phyloP scores from a whole-genome alignment of 2,113 vertebrate species.

The Tragelaphus strepsiceros region DNA sequence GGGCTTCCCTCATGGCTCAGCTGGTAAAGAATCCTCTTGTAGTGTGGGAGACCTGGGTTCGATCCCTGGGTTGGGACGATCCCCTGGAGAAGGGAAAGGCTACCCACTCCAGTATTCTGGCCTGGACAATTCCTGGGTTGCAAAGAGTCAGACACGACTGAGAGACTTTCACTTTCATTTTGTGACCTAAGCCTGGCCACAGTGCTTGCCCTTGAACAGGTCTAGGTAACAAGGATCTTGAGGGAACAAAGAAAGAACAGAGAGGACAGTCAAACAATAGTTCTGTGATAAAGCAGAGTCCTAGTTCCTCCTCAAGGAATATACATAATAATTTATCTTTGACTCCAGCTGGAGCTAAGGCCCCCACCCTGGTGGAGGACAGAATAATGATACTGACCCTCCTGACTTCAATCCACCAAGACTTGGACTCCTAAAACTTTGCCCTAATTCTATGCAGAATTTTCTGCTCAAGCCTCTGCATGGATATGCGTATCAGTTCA shows the following conservation, averaged over 20 bases:
- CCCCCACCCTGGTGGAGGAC: neutral
- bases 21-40: no score
- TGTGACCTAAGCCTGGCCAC: neutral
- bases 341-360: neutral
- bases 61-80: neutral
- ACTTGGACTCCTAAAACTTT: neutral
- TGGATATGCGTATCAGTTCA: neutral
- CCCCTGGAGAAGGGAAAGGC: neutral
- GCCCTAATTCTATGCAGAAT: neutral
- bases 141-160: neutral
- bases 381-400: neutral
- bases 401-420: neutral
- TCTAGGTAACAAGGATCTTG: neutral
- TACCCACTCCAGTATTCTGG: neutral
- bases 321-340: neutral
- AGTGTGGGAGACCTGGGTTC: no score
- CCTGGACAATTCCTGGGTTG: neutral
- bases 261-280: neutral
- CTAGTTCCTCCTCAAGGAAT: neutral
- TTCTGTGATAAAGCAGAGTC: neutral
- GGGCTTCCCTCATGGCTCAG: no score
- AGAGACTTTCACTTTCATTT: neutral
- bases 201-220: neutral
- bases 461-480: neutral
- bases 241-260: neutral